Base-by-base conservation (phyloP, 2,113 vertebrate species). In the Dinomys branickii region DNA sequence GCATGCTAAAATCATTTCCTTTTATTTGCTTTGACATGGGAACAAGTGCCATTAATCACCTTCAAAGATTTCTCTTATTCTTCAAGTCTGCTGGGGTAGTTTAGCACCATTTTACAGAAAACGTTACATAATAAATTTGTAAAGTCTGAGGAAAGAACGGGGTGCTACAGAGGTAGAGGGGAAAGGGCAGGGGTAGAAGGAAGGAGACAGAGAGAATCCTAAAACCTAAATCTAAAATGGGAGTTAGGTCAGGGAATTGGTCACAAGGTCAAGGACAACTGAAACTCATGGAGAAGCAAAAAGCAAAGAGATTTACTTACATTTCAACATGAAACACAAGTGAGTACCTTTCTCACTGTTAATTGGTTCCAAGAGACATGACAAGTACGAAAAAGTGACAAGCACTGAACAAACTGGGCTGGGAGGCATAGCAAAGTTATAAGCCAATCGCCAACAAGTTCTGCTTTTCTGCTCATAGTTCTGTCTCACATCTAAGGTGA, bases 1-100 rank as follows among this genome's bases (percentile, higher is more conserved):
- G 81, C 80, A 85, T 97, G 90, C 80, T 81, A 95, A 96, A 91
- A 91, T 94, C 61, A 94, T 96, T 85, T 96, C 94, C 52, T 92
- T 89, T 71, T 96, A 91, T 94, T 97, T 97, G 94, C 96, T 91
- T 94, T 95, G 84, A 84, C 30, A 41, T 90, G 56, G 20, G 67
- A 94, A 91, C 78, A 61, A 86, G 84, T 92, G 85, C 35, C 67
- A 88, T 94, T 93, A 89, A 91, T 94, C 59, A 88, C 44, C 58
- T 87, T 94, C 81, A 91, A 77, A 87, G 73, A 90, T 91, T 93
- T 94, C 38, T 77, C 67, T 93, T 84, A 44, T 54, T 90, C 87
- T 93, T 96, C 28, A 96, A 90, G 35, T 95, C 56, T 77, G 50
- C 47, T 93, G 24, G 59, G 67, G 52, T 84, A 65, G 56, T 89